Conservation (phyloP, 1,140 invertebrate genomes). For the Drosophila chauvacae region DNA sequence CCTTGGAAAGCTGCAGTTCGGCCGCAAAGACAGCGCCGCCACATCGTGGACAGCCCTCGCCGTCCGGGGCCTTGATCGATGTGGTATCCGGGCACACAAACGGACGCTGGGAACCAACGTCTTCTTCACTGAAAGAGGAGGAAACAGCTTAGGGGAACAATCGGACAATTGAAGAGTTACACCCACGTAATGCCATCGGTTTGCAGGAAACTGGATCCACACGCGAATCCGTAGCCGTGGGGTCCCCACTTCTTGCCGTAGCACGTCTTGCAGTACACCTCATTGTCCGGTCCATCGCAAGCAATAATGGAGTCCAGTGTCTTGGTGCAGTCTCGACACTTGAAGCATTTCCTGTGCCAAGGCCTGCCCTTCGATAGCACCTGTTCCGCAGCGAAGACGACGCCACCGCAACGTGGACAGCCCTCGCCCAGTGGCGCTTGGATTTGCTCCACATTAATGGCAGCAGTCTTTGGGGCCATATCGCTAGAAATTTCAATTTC, state of each 20-base stretch:
- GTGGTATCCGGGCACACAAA: slow-evolving; percentile 94
- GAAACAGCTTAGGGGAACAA: no score
- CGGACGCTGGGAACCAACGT: slow-evolving; percentile 86
- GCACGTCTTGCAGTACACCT: slow-evolving; percentile 90
- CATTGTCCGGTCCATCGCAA: slow-evolving; percentile 94
- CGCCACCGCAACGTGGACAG: slow-evolving; percentile 94
- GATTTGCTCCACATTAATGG: slow-evolving; percentile 92
- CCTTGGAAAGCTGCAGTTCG: slow-evolving; percentile 96
- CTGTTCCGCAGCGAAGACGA: slow-evolving; percentile 95
- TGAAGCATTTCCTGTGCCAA: slow-evolving; percentile 99
- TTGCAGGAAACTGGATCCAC: slow-evolving; percentile 96
- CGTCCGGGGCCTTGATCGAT: slow-evolving; percentile 93
- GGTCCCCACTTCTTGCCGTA: slow-evolving; percentile 95
- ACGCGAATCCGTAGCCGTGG: slow-evolving; percentile 97
- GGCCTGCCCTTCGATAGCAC: slow-evolving; percentile 94
- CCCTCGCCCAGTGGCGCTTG: slow-evolving; percentile 92
- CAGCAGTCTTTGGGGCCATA: slow-evolving; percentile 84
- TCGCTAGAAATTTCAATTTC: slow-evolving; percentile 12
- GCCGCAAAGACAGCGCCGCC: slow-evolving; percentile 97
- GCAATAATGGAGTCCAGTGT: slow-evolving; percentile 96
- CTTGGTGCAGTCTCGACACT: slow-evolving; percentile 96
- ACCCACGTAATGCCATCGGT: slow-evolving; percentile 91
- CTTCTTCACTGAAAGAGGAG: slow-evolving; percentile 14
- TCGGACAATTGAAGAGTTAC: background rate
- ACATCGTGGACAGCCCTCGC: slow-evolving; percentile 95